Evolutionary conservation across 92 coral and sea anemone genomes (phyloP), one percentile per base, ranked within the genome.

Genomic region (Epizoanthus stellaris): DNA sequence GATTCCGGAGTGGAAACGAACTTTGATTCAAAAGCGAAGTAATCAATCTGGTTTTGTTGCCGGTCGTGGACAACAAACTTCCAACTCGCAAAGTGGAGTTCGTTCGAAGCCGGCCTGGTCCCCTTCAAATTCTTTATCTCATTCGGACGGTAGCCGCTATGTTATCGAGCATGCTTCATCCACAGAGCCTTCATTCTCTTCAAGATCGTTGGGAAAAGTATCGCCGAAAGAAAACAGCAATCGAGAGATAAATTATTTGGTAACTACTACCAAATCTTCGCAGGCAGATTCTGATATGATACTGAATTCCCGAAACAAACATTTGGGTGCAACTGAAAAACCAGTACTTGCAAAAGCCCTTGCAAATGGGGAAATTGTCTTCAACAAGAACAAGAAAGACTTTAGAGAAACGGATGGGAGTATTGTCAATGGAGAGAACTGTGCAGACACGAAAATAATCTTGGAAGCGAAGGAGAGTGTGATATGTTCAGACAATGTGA

Each of bases 1-100:
- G 25, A 80, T 94, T 23, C 98, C 98, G 13, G 98, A 92, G 80
- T 94, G 98, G 98, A 94, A 94, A 73, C 86, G 94, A 69, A 67
- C 73, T 58, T 67, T 94, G 70, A 60, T 94, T 73, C 90, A 80
- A 59, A 94, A 88, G 73, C 93, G 85, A 89, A 85, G 85, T 70
- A 90, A 87, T 14, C 81, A 73, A 68, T 40, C 80, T 14, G 73
- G 70, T 80, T 74, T 80, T 86, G 67, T 77, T 56, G 89, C 77
- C 75, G 85, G 79, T n/a, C 49, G 82, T 1, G 58, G 49, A 43
- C 80, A 67, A 62, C 90, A 88, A 81, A 67, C 88, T 85, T 66
- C 76, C 43, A 79, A 30, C 39, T 19, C 40, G 2, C 72, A 79
- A 79, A 79, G 11, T 62, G 49, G 53, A 21, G 38, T 45, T 79